phyloP scores from a whole-genome alignment of 2,888 invertebrate species.

The Physocephala rufipes region DNA sequence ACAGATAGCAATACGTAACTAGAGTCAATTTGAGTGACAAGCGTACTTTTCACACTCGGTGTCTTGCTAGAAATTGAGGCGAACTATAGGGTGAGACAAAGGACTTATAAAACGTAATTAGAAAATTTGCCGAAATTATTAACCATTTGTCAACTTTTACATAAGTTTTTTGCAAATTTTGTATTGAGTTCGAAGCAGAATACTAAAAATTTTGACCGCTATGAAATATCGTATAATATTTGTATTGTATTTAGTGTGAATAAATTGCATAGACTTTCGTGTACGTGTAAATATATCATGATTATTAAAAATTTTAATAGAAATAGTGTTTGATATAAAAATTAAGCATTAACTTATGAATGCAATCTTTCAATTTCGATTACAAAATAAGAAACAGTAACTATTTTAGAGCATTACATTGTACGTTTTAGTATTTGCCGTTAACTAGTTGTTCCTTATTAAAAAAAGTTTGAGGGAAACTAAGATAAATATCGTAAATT shows the following conservation, averaged over 20 bases:
- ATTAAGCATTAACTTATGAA: conserved; percentile 23
- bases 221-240: background rate
- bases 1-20: too few species aligned
- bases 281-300: conserved; percentile 23
- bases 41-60: too few species aligned
- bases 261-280: conserved; percentile 15
- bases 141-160: conserved; percentile 31
- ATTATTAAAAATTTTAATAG: background rate
- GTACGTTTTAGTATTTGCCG: conserved; percentile 26
- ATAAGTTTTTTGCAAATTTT: conserved; percentile 21
- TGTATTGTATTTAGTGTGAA: background rate
- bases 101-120: too few species aligned
- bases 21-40: too few species aligned
- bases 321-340: conserved; percentile 5
- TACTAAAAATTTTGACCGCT: conserved; percentile 16
- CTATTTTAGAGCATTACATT: conserved; percentile 30
- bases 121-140: conserved; percentile 3
- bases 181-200: background rate
- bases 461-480: conserved; percentile 16
- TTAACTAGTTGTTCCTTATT: conserved; percentile 28
- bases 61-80: too few species aligned
- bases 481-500: background rate
- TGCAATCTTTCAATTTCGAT: conserved; percentile 35
- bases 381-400: conserved; percentile 21
- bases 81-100: too few species aligned